Base-by-base conservation (phyloP, 2,797 vertebrate species). In the Poeciliopsis infans region DNA sequence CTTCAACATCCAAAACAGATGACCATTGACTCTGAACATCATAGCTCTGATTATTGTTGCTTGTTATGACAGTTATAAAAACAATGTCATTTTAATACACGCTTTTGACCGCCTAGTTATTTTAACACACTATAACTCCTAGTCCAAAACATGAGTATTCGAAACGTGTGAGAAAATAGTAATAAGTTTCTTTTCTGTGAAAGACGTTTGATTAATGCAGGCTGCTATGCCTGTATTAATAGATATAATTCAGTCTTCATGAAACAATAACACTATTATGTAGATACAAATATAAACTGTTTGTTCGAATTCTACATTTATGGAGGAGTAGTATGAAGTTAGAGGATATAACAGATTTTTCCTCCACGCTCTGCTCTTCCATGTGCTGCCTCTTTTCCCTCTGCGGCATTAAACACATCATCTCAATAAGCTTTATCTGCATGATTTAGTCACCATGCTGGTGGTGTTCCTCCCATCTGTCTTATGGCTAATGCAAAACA, bases 391-490 rank as follows among this genome's bases (percentile, higher is more conserved):
- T 74, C 53, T 51, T 55, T 55, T 69, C 39, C 80, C 68, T 79
- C 55, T 81, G 36, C 36, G 64, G 69, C 81, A 76, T 89, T 77
- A 77, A 78, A 76, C 59, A 78, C 79, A 86, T 88, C 73, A 84
- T 85, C 66, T 85, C 72, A 84, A 71, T 86, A 77, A 72, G 74
- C 78, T 80, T 79, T 8, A 73, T 83, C 72, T 77, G 76, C 71
- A 33, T 71, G 78, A 74, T 88, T 80, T 79, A 85, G 85, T 90
- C 79, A 82, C 79, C 71, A 59, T 79, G 81, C 45, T 81, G 78
- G 59, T 76, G 64, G 73, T 75, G 66, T 78, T 46, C 72, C 76
- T 80, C 85, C 64, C 77, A 81, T 84, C 75, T 79, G 61, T 79
- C 75, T 79, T 51, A 72, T 64, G 41, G 76, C 78, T 76, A 85